Evolutionary conservation across 2,888 invertebrate species (phyloP), one percentile per base, ranked within the genome.

Genomic region (Oegoconia quadripuncta): DNA sequence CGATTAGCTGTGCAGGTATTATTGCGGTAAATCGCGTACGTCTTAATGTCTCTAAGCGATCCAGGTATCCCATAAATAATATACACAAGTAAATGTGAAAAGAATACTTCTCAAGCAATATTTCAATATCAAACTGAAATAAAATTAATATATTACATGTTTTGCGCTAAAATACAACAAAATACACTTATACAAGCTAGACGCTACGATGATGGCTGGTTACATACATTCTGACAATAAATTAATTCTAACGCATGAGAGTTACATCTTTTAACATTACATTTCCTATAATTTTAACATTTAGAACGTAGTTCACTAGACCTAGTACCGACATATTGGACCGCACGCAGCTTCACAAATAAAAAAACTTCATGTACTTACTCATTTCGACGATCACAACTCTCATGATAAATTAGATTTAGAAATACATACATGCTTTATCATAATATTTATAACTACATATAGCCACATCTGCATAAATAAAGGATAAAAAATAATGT

Each of bases 181-280:
- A 74, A 76, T 82, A 82, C 79, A 82, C 80, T 78, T 82, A 78
- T 63, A 74, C 70, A 74, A 69, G 66, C 77, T 80, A 78, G 61
- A 59, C 54, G 52, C 77, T 76, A 81, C 65, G 52, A 59, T n/a
- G n/a, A n/a, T 17, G 60, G 66, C 62, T 59, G 64, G 63, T 72
- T 75, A 70, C 41, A 54, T 66, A 66, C 53, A 63, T 59, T 68
- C 58, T 55, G 66, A 70, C 67, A 74, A 79, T 78, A 75, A 60
- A 57, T 59, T 60, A 64, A 55, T 11, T n/a, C 35, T 35, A 42
- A 12, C 50, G 46, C 42, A 46, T 46, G 48, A 48, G 36, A 46
- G 52, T 51, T 42, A 39, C 39, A 50, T 36, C 41, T 37, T 36
- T n/a, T 40, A 43, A 45, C 43, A 44, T 42, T 46, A 44, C 23